Evolutionary conservation across 2,113 vertebrate species (phyloP).

Genomic region (Chaetops frenatus): DNA sequence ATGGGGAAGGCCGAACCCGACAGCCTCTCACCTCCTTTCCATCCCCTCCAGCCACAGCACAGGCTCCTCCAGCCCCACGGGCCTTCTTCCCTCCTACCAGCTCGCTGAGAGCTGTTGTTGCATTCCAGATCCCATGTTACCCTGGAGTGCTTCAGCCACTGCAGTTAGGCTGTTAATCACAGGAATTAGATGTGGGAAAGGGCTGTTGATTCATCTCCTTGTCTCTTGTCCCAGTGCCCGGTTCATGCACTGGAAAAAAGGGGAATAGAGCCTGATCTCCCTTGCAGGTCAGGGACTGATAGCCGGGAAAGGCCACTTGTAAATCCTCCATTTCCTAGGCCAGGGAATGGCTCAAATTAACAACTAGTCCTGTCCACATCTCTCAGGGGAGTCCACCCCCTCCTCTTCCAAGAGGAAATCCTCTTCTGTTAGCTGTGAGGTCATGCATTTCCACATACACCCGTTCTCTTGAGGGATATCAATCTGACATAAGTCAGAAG

Average conservation of each 20-base stretch:
- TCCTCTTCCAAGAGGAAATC: slow-evolving; percentile 9
- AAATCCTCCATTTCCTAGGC: background rate
- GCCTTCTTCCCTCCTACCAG: background rate
- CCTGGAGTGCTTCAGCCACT: background rate
- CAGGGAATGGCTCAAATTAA: background rate
- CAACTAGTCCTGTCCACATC: background rate
- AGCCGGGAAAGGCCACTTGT: background rate
- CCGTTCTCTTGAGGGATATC: background rate
- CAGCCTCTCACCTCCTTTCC: background rate
- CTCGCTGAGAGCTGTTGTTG: background rate
- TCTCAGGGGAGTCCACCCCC: background rate
- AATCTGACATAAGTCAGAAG: background rate
- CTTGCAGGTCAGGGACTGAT: background rate
- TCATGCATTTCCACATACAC: background rate
- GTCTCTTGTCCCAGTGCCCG: background rate
- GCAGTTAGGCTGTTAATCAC: slow-evolving; percentile 28
- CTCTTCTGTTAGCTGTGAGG: background rate
- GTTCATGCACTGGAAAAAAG: background rate
- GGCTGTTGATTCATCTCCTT: slow-evolving; percentile 2
- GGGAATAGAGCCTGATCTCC: background rate
- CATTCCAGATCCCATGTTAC: background rate
- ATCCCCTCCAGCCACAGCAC: background rate
- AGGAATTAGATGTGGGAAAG: slow-evolving; percentile 23
- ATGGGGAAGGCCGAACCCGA: background rate
- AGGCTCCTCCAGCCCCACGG: background rate